Conservation (phyloP, 2,797 vertebrate genomes). For the Poeciliopsis gracilis region DNA sequence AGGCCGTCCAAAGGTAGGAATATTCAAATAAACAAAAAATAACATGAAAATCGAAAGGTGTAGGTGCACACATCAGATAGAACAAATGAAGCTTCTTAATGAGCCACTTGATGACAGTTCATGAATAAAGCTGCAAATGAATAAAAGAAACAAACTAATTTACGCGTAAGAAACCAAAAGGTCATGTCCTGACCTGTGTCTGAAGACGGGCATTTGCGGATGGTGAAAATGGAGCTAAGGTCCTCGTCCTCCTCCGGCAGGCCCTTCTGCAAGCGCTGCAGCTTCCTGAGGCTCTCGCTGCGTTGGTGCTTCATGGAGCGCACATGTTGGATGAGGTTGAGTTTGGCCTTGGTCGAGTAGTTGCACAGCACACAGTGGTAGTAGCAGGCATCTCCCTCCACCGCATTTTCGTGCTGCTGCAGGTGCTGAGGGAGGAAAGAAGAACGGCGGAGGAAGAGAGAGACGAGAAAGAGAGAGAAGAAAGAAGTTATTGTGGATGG, state of each 20-base stretch:
- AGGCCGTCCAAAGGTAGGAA: conserved; percentile 11
- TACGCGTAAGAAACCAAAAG: conserved; percentile 18
- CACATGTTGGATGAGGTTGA: conserved; percentile 98
- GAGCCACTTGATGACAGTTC: neutral
- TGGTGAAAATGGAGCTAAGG: conserved; percentile 96
- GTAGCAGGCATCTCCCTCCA: conserved; percentile 95
- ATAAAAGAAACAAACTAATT: conserved; percentile 13
- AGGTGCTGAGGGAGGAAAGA: conserved; percentile 86
- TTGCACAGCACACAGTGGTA: conserved; percentile 97
- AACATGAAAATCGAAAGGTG: conserved; percentile 1
- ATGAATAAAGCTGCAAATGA: conserved; percentile 11
- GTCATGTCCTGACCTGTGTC: conserved; percentile 86
- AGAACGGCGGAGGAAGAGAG: conserved; percentile 45
- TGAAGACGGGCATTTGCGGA: conserved; percentile 90
- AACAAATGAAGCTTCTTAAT: neutral
- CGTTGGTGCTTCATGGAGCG: conserved; percentile 99
- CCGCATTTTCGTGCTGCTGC: conserved; percentile 94
- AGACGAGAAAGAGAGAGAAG: conserved; percentile 49
- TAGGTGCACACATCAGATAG: neutral
- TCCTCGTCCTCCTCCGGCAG: conserved; percentile 95
- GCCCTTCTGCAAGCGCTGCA: conserved; percentile 96
- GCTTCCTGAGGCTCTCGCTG: conserved; percentile 95
- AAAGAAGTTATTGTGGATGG: conserved; percentile 73
- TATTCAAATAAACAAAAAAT: neutral
- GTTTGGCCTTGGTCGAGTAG: conserved; percentile 99